Evolutionary conservation across 92 coral and sea anemone species (phyloP).

Genomic region (Zoanthus solanderi): DNA sequence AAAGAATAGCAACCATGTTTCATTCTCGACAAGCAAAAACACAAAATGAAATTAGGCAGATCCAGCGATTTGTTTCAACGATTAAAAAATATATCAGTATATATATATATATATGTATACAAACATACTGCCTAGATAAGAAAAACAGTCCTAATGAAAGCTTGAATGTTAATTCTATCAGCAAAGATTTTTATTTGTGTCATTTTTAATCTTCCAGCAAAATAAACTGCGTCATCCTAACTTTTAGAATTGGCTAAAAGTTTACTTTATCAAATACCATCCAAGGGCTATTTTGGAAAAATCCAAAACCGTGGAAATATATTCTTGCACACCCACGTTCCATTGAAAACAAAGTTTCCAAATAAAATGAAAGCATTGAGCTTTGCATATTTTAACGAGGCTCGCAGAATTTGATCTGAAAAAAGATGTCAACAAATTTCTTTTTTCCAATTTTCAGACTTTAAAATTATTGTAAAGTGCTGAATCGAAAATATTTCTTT

Average conservation of each 20-base stretch:
- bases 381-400: constrained; percentile 20
- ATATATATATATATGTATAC: no score
- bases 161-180: background rate
- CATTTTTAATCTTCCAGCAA: background rate
- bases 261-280: background rate
- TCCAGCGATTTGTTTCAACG: background rate
- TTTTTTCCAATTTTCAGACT: background rate
- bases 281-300: background rate
- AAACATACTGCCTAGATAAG: background rate
- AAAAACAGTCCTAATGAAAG: background rate
- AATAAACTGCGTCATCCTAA: background rate
- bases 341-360: background rate
- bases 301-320: background rate
- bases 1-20: constrained; percentile 3
- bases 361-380: constrained; percentile 10
- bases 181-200: background rate
- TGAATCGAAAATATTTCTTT: background rate
- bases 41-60: background rate
- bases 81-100: background rate
- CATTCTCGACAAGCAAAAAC: background rate
- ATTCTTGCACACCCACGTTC: background rate
- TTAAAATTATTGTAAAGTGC: background rate
- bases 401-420: background rate
- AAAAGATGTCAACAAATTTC: background rate
- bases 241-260: background rate